Percentiles rank a stretch among this genome's conserved stretches.
These are phyloP conservation scores for Autographa gamma DNA, from an alignment of 2,888 invertebrate genomes.

Conservation along the genomic window DNA sequence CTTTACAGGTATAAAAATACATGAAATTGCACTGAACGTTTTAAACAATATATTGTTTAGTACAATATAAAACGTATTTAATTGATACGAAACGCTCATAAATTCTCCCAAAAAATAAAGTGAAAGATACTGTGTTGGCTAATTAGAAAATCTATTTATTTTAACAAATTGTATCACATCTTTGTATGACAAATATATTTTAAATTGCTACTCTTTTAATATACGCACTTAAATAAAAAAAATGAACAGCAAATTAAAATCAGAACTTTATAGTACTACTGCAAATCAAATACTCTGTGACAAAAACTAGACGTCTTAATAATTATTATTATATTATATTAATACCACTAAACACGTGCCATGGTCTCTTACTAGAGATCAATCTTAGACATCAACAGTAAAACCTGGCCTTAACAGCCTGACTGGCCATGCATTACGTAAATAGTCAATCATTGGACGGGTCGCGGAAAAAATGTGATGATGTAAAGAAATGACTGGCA, in stretches of 20 bases:
- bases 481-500: background rate
- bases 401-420: conserved; percentile 20
- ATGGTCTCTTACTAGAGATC: conserved; percentile 42
- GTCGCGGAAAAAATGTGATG: conserved; percentile 9
- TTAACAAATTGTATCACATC: too few relatives aligned
- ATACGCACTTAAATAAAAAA: too few relatives aligned
- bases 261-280: conserved; percentile 7
- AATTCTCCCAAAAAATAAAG: too few relatives aligned
- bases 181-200: too few relatives aligned
- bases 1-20: too few relatives aligned
- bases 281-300: conserved; percentile 37
- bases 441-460: conserved; percentile 7
- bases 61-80: too few relatives aligned
- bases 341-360: conserved; percentile 60
- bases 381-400: conserved; percentile 43
- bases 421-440: background rate
- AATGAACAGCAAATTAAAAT: background rate
- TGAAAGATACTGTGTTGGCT: too few relatives aligned
- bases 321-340: conserved; percentile 65
- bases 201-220: too few relatives aligned
- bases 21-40: too few relatives aligned
- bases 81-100: too few relatives aligned
- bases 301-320: conserved; percentile 56
- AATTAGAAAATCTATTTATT: too few relatives aligned
- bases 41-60: too few relatives aligned